phyloP scores from a whole-genome alignment of 2,113 vertebrate genomes.

The Lophius piscatorius region DNA sequence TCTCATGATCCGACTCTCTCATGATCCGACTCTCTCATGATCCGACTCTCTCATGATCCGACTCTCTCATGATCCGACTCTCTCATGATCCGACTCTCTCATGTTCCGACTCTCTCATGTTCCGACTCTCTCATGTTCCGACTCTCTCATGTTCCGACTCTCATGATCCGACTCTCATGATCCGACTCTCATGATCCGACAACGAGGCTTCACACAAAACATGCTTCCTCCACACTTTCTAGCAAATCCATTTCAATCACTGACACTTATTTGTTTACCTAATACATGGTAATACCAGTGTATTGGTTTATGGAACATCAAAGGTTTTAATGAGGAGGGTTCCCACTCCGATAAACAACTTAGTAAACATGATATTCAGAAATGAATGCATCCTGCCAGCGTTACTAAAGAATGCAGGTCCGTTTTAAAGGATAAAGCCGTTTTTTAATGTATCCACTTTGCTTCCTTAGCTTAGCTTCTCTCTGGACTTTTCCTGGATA shows the following conservation, averaged over 20 bases:
- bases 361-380: neutral
- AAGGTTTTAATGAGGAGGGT: constrained; percentile 6
- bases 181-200: no score
- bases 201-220: no score
- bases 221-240: neutral
- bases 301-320: constrained; percentile 2
- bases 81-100: no score
- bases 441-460: constrained; percentile 12
- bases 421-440: neutral
- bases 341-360: constrained; percentile 15
- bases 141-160: no score
- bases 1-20: no score
- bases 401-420: neutral
- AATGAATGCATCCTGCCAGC: neutral
- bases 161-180: no score
- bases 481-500: neutral
- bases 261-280: neutral
- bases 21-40: no score
- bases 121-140: no score
- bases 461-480: neutral
- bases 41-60: no score
- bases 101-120: no score
- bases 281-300: neutral
- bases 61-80: no score
- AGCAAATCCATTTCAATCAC: neutral